phyloP scores from a whole-genome alignment of 2,888 invertebrate genomes.

The Blastobasis adustella region DNA sequence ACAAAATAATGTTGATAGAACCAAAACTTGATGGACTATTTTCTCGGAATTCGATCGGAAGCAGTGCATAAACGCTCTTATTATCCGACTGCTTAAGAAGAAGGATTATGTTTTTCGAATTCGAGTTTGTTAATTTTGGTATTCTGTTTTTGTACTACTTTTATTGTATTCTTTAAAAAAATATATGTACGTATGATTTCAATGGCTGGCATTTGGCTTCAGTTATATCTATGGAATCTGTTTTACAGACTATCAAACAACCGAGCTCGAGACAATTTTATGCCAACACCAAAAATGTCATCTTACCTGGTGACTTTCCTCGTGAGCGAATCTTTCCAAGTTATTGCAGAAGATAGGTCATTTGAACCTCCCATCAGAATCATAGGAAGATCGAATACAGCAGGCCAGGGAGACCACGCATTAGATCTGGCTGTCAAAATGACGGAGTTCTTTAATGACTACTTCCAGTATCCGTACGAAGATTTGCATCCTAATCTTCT shows the following conservation, averaged over 20 bases:
- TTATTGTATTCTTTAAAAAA: neutral
- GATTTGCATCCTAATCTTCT: conserved; percentile 43
- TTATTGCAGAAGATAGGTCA: conserved; percentile 47
- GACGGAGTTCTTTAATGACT: conserved; percentile 53
- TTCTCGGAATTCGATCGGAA: too few relatives aligned
- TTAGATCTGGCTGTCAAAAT: conserved; percentile 48
- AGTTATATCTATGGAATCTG: too few relatives aligned
- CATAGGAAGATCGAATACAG: conserved; percentile 59
- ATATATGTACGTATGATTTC: neutral
- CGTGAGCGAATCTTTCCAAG: conserved; percentile 69
- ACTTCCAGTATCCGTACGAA: conserved; percentile 50
- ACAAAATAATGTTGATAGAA: too few relatives aligned
- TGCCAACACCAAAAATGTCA: conserved; percentile 80
- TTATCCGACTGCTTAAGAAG: too few relatives aligned
- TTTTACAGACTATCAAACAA: conserved; percentile 28
- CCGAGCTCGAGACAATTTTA: conserved; percentile 50
- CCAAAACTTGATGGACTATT: too few relatives aligned
- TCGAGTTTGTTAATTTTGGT: neutral
- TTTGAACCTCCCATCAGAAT: conserved; percentile 53
- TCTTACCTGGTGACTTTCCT: conserved; percentile 91
- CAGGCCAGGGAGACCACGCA: conserved; percentile 41
- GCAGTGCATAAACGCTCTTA: too few relatives aligned
- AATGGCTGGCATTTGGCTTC: too few relatives aligned
- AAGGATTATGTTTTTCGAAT: too few relatives aligned
- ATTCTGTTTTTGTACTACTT: neutral